phyloP scores from a whole-genome alignment of 2,797 vertebrate genomes.

The Apogon hyalosoma region DNA sequence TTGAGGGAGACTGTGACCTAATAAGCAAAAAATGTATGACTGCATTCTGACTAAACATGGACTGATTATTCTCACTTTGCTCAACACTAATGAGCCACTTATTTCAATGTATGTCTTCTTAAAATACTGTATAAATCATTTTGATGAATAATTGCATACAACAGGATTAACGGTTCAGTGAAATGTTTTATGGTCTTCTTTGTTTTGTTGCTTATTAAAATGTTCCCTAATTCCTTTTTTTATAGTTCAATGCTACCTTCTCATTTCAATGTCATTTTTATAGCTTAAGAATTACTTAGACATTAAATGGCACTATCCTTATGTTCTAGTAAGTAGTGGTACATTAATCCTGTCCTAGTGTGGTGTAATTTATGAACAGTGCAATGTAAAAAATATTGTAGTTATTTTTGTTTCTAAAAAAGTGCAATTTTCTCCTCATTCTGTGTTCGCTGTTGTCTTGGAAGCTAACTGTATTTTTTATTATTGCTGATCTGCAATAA shows the following conservation, averaged over 20 bases:
- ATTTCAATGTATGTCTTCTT: conserved; percentile 12
- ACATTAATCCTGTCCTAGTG: conserved; percentile 30
- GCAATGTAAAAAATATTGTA: conserved; percentile 25
- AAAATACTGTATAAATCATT: conserved; percentile 1
- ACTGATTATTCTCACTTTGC: conserved; percentile 13
- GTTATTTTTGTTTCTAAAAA: conserved; percentile 47
- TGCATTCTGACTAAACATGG: conserved; percentile 20
- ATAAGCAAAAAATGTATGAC: conserved; percentile 6
- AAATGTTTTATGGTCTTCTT: conserved; percentile 5
- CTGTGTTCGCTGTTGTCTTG: conserved; percentile 40
- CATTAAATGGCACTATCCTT: conserved; percentile 25
- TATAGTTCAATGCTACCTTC: conserved; percentile 6
- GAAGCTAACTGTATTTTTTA: conserved; percentile 48
- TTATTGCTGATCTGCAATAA: conserved; percentile 78
- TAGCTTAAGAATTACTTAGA: conserved; percentile 40
- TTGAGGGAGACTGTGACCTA: conserved; percentile 14
- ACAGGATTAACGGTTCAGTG: not conserved
- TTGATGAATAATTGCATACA: not conserved
- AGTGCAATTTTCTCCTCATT: conserved; percentile 58
- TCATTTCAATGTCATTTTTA: conserved; percentile 32
- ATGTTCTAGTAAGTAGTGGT: conserved; percentile 27
- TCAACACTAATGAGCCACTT: conserved; percentile 32
- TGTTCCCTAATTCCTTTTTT: conserved; percentile 21
- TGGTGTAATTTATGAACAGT: conserved; percentile 35
- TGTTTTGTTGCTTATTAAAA: conserved; percentile 21